These are phyloP conservation scores for Orchestes rusci DNA, from an alignment of 2,888 invertebrate genomes.

Conservation along the genomic window DNA sequence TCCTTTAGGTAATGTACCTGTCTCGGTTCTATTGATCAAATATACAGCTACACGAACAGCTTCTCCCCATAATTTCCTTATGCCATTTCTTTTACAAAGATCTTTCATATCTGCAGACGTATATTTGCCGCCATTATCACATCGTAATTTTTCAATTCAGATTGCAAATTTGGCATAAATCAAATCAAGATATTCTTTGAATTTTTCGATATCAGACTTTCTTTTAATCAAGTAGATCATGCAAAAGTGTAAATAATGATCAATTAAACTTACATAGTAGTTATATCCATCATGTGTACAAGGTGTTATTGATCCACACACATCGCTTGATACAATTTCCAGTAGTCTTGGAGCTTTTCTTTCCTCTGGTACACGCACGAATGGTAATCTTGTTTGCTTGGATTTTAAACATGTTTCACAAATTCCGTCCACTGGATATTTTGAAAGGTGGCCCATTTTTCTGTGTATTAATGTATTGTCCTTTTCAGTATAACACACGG, in stretches of 20 bases:
- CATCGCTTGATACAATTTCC: conserved; percentile 17
- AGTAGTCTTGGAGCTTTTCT: conserved; percentile 15
- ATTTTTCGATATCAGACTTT: conserved; percentile 11
- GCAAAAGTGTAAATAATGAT: conserved; percentile 17
- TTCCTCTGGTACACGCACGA: neutral
- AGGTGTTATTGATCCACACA: conserved; percentile 17
- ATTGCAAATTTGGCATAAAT: conserved; percentile 9
- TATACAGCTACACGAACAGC: conserved; percentile 15
- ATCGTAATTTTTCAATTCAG: conserved; percentile 5
- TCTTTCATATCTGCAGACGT: conserved; percentile 4
- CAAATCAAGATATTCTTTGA: conserved; percentile 10
- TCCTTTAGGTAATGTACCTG: neutral
- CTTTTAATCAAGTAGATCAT: conserved; percentile 10
- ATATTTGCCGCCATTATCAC: conserved; percentile 17
- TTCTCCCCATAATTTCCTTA: conserved; percentile 21
- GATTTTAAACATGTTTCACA: conserved; percentile 26
- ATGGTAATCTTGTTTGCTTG: conserved; percentile 9
- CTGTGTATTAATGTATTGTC: too few relatives aligned
- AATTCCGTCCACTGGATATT: conserved; percentile 4
- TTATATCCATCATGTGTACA: conserved; percentile 11
- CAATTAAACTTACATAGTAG: conserved; percentile 15
- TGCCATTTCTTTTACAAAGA: conserved; percentile 12
- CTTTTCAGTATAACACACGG: too few relatives aligned
- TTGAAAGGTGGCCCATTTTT: too few relatives aligned
- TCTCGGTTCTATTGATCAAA: conserved; percentile 2